Percentiles rank a stretch among this genome's conserved stretches.
Evolutionary conservation across 2,113 vertebrate genomes (phyloP).

Genomic region (Antechinus flavipes): DNA sequence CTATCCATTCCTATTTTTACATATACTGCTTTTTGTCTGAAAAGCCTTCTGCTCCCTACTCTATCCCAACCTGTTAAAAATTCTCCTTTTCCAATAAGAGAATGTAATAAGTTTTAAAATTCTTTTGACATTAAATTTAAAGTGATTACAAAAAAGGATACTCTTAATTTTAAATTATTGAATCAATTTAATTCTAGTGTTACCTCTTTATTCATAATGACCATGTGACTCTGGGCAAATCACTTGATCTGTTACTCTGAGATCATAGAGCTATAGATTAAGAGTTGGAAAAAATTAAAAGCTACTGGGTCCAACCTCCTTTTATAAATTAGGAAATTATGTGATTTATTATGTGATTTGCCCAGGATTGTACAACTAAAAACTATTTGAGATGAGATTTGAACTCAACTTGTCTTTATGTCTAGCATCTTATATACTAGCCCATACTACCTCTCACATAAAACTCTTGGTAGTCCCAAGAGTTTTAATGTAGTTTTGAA

Average conservation of each 20-base stretch:
- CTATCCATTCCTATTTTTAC: background rate
- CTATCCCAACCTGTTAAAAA: background rate
- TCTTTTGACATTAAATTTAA: background rate
- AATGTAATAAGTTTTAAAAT: background rate
- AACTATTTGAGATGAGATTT: background rate
- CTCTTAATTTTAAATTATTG: background rate
- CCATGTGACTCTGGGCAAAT: background rate
- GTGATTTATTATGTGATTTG: background rate
- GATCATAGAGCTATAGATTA: background rate
- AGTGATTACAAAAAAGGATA: background rate
- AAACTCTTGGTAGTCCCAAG: background rate
- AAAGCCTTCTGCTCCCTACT: background rate
- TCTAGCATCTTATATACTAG: background rate
- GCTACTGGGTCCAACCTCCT: background rate
- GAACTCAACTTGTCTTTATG: background rate
- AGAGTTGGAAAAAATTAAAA: background rate
- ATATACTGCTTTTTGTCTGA: background rate
- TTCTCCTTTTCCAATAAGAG: background rate
- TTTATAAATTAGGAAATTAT: background rate
- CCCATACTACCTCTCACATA: background rate
- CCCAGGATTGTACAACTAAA: background rate
- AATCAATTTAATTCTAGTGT: background rate
- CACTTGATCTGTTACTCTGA: background rate
- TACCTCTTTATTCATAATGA: background rate
- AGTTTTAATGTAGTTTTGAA: background rate